These are phyloP conservation scores for Arrhopalites spinosus DNA, from an alignment of 2,888 invertebrate genomes.

Conservation along the genomic window DNA sequence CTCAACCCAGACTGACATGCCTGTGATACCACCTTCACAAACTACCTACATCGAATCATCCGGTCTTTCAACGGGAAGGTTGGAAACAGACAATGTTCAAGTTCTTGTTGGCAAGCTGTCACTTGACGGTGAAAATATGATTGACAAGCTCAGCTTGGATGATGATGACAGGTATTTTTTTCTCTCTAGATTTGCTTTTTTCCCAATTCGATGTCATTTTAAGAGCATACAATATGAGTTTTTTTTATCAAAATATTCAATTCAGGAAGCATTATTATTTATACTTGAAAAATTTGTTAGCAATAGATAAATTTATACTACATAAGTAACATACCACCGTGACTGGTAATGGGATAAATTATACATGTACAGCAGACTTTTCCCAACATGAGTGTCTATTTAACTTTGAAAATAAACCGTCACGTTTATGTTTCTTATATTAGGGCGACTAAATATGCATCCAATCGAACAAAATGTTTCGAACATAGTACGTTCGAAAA, in stretches of 20 bases:
- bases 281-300: neutral
- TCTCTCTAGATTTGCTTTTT: neutral
- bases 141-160: conserved; percentile 50
- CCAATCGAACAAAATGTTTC: too few species aligned
- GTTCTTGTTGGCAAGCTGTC: conserved; percentile 11
- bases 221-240: neutral
- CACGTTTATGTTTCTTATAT: too few species aligned
- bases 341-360: neutral
- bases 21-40: conserved; percentile 25
- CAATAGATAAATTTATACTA: neutral
- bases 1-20: conserved; percentile 34
- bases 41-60: neutral
- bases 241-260: neutral
- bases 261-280: neutral
- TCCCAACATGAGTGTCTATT: too few species aligned
- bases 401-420: too few species aligned
- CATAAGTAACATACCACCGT: neutral
- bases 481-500: too few species aligned
- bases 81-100: conserved; percentile 16
- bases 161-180: conserved; percentile 38
- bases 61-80: neutral
- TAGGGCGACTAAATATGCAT: too few species aligned
- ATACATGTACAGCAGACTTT: too few species aligned
- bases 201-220: neutral
- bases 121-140: conserved; percentile 40